Base-by-base conservation (phyloP, 1,140 invertebrate genomes). In the Papilio dardanus region DNA sequence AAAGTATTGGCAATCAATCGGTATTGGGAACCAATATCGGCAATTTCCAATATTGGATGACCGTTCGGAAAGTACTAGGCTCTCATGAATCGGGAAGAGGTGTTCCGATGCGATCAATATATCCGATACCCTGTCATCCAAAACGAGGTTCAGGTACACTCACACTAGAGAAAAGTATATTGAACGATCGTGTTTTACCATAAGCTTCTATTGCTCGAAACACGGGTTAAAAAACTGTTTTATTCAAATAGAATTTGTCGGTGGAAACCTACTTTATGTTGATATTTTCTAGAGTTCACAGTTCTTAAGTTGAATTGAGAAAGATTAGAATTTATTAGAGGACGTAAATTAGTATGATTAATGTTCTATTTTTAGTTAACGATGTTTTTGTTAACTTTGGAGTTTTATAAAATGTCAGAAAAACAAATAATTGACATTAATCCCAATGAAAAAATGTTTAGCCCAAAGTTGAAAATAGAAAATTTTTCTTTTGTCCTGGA, bases 41-140 rank as follows among this genome's bases (percentile, higher is more conserved):
- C 84, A 88, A 92, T 92, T 83, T 81, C 87, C 90, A 85, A 92
- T 93, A 90, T 88, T 87, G 84, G 85, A 85, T 76, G 84, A 87
- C 82, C 85, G 89, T 91, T 93, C 87, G 90, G 89, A 91, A 93
- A 91, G 80, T 88, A 93, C 90, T 80, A 91, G 90, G 88, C 65
- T 37, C 31, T 2, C 88, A 93, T 82, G 75, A 81, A 71, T 10
- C 5, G 30, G 8, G 4, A 76, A 71, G 84, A 89, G 86, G 68
- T 86, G 74, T 84, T 81, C 86, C 90, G 90, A 93, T 89, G 82
- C 81, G 84, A 90, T 91, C 91, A 85, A 93, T 93, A 89, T 79
- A 78, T n/a, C 85, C 83, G 82, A 91, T 91, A 71, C 30, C 69
- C 69, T 71, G 28, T 69, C 67, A 82, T 62, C 76, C 75, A 74